A percentile compares a stretch with the other conserved stretches of the same genome.
These are phyloP conservation scores for Lymantria dispar DNA, from an alignment of 2,888 invertebrate genomes.

Conservation along the genomic window DNA sequence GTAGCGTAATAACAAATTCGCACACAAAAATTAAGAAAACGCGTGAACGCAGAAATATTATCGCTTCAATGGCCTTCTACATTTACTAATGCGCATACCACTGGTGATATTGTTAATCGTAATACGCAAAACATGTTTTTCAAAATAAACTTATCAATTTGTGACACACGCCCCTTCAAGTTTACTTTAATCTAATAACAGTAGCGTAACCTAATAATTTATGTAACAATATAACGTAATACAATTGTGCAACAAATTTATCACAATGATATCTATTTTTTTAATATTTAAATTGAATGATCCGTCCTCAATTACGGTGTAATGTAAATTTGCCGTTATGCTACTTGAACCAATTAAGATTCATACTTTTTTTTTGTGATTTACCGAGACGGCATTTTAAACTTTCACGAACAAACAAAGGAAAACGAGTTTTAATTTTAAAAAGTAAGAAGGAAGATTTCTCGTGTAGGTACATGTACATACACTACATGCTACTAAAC, in stretches of 20 bases:
- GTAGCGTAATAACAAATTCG: slow-evolving; percentile 39
- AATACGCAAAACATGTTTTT: slow-evolving; percentile 49
- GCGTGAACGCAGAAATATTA: slow-evolving; percentile 53
- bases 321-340: not conserved
- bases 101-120: slow-evolving; percentile 30
- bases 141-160: slow-evolving; percentile 24
- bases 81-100: slow-evolving; percentile 44
- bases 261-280: slow-evolving; percentile 1
- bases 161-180: slow-evolving; percentile 6
- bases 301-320: not conserved
- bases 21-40: slow-evolving; percentile 17
- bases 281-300: not conserved
- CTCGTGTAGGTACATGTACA: too few relatives aligned
- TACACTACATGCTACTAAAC: too few relatives aligned
- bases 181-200: slow-evolving; percentile 2
- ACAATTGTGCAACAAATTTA: slow-evolving; percentile 11
- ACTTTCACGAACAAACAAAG: not conserved
- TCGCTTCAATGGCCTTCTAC: slow-evolving; percentile 55
- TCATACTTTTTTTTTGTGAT: not conserved
- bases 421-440: not conserved
- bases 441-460: not conserved
- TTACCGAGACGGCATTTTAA: not conserved
- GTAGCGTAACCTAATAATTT: not conserved
- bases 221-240: slow-evolving; percentile 3
- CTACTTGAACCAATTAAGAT: slow-evolving; percentile 3